A percentile compares a stretch with the other conserved stretches of the same genome.
These are phyloP conservation scores for Clostera curtula DNA, from an alignment of 2,888 invertebrate species.

Conservation along the genomic window DNA sequence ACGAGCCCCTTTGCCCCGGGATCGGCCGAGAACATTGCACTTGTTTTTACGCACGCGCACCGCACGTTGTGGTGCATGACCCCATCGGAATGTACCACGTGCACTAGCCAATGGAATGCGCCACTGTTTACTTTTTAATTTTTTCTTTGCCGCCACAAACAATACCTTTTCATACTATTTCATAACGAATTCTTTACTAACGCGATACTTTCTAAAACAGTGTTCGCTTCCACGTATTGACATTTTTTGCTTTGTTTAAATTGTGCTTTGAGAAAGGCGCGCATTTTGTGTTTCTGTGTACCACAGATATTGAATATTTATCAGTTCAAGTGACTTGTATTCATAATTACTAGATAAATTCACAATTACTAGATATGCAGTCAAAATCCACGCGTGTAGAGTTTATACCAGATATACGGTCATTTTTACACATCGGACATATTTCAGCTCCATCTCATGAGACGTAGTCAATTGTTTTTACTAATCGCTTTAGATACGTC, in stretches of 20 bases:
- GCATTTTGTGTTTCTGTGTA: slow-evolving; percentile 18
- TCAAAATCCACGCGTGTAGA: no score
- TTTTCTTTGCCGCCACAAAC: slow-evolving; percentile 60
- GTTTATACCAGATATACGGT: no score
- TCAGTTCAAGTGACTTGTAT: no score
- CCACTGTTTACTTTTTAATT: slow-evolving; percentile 71
- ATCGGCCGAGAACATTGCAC: slow-evolving; percentile 46
- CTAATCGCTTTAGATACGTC: no score
- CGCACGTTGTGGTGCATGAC: slow-evolving; percentile 67
- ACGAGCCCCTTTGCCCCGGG: no score
- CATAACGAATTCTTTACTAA: slow-evolving; percentile 62
- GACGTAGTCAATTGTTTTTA: no score
- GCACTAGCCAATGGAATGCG: slow-evolving; percentile 69
- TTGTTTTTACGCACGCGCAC: slow-evolving; percentile 66
- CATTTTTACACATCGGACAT: no score
- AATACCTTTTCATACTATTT: slow-evolving; percentile 66
- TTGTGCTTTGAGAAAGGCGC: slow-evolving; percentile 27
- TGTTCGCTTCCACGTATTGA: slow-evolving; percentile 35
- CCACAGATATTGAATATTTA: slow-evolving; percentile 14
- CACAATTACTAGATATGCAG: no score
- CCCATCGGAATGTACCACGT: slow-evolving; percentile 71
- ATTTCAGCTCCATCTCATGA: no score
- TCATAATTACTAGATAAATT: no score
- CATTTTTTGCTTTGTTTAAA: slow-evolving; percentile 38
- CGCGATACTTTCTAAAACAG: slow-evolving; percentile 54